These are phyloP conservation scores for Dicyrtomina minuta DNA, from an alignment of 2,888 invertebrate species.

Conservation along the genomic window DNA sequence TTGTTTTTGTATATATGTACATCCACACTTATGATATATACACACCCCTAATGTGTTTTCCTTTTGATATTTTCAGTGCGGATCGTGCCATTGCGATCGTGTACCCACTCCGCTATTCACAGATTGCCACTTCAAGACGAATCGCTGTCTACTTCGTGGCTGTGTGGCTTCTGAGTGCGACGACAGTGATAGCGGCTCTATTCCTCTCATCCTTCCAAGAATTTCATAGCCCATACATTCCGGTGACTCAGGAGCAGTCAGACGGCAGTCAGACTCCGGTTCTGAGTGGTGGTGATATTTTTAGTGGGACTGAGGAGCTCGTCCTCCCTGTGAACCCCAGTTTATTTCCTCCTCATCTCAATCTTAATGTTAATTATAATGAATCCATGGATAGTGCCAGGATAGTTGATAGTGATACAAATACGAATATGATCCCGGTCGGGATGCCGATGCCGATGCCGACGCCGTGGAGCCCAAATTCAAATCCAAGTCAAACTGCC, in stretches of 20 bases:
- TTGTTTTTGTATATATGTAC: neutral
- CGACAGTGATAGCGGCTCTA: constrained; percentile 49
- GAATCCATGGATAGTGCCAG: neutral
- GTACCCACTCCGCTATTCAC: constrained; percentile 75
- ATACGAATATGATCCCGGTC: neutral
- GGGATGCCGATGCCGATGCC: neutral
- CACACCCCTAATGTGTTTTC: neutral
- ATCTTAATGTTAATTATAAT: neutral
- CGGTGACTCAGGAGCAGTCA: constrained; percentile 7
- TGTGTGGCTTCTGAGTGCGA: constrained; percentile 61
- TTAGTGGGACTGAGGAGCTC: neutral
- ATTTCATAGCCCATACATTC: constrained; percentile 34
- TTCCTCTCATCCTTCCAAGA: constrained; percentile 42
- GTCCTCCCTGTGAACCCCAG: neutral
- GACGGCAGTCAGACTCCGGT: neutral
- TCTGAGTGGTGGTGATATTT: neutral
- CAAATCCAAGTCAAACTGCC: too few relatives aligned
- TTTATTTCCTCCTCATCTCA: neutral
- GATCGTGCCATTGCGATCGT: constrained; percentile 74
- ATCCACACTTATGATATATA: neutral
- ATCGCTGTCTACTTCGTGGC: constrained; percentile 67
- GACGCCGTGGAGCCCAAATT: too few relatives aligned
- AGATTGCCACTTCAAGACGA: constrained; percentile 71
- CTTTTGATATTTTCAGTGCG: constrained; percentile 44
- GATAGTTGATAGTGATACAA: constrained; percentile 1